Percentiles rank a stretch among this genome's conserved stretches.
These are phyloP conservation scores for Magallana ariakensis DNA, from an alignment of 1,140 invertebrate species.

Conservation along the genomic window DNA sequence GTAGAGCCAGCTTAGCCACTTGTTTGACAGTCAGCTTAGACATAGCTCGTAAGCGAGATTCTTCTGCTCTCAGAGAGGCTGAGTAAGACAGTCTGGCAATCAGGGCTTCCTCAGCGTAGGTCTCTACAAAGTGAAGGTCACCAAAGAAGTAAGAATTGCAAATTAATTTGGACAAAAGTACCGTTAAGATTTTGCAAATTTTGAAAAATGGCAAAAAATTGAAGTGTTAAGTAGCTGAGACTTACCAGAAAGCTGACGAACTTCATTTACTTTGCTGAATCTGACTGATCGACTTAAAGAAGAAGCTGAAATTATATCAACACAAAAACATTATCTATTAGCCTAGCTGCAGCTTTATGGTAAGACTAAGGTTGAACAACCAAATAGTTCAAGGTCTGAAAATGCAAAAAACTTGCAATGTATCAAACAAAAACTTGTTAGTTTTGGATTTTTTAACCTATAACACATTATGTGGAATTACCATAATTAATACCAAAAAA, in stretches of 20 bases:
- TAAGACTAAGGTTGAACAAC: no score
- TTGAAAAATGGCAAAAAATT: no score
- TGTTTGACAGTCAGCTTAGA: constrained; percentile 86
- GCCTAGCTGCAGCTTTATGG: no score
- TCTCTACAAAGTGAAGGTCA: constrained; percentile 80
- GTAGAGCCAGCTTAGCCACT: constrained; percentile 87
- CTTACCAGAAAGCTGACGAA: constrained; percentile 78
- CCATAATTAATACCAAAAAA: no score
- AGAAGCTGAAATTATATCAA: neutral
- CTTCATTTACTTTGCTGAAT: constrained; percentile 92
- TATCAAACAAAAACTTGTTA: no score
- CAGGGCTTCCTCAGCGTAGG: constrained; percentile 90
- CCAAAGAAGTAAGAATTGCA: neutral
- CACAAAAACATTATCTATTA: no score
- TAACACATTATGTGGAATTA: no score
- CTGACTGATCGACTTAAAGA: constrained; percentile 83
- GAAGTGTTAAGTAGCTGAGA: neutral
- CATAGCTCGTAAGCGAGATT: constrained; percentile 85
- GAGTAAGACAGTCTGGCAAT: constrained; percentile 91
- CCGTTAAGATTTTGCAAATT: no score
- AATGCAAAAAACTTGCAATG: no score
- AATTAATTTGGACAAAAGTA: no score
- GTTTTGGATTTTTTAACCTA: no score
- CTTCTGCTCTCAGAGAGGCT: constrained; percentile 86
- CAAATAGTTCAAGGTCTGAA: no score